Evolutionary conservation across 2,888 invertebrate species (phyloP).

Genomic region (Stictocephala bisonia): DNA sequence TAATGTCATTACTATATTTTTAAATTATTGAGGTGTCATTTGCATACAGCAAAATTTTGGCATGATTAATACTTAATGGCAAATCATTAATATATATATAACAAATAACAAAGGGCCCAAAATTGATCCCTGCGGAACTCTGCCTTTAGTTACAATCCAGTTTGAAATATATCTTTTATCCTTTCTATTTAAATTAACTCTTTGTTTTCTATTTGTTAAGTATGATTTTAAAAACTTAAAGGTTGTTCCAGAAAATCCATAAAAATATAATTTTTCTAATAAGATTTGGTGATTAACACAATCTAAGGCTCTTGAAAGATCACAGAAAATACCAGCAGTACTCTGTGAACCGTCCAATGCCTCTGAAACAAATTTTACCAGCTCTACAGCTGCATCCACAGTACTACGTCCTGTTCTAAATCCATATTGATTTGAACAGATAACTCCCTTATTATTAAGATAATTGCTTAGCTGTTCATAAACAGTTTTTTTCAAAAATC

Average conservation of each 20-base stretch:
- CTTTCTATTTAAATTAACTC: neutral
- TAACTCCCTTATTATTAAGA: neutral
- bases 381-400: neutral
- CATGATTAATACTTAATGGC: neutral
- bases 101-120: neutral
- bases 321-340: neutral
- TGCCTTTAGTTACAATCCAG: neutral
- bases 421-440: neutral
- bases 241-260: neutral
- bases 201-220: neutral
- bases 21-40: neutral
- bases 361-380: neutral
- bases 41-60: neutral
- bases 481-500: neutral
- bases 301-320: neutral
- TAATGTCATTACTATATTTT: neutral
- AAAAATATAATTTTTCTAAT: neutral
- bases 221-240: slow-evolving; percentile 4
- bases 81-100: neutral
- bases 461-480: neutral
- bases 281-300: neutral
- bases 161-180: neutral
- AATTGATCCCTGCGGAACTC: neutral
- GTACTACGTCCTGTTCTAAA: neutral
- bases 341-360: neutral